Base-by-base conservation (phyloP, 2,888 invertebrate species). In the Xestia ashworthii region DNA sequence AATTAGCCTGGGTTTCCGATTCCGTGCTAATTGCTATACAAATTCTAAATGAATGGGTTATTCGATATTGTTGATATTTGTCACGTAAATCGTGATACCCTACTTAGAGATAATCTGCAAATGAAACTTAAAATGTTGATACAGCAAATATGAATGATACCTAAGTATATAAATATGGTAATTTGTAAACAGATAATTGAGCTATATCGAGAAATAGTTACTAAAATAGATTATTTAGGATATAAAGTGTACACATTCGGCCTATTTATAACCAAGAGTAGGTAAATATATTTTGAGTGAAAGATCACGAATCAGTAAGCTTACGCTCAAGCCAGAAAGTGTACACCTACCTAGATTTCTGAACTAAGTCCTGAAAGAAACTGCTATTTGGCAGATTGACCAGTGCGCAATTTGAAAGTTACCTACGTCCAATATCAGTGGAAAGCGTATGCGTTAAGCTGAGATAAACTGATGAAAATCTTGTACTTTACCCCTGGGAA, bases 41-140 rank as follows among this genome's bases (percentile, higher is more conserved):
- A 82, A 85, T 50, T 4, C 41, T 50, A 62, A 50, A 69, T 74
- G 22, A 44, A 74, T 58, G 64, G 55, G n/a, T 74, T 46, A 73
- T 78, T 44, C 60, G 19, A 64, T n/a, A 14, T 71, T 50, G 25
- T 64, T 5, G 53, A 60, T 53, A 58, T 64, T 60, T 80, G 86
- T 89, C 84, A 81, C 73, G 67, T 25, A 55, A 84, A 73, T 89
- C 89, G 91, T 90, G 91, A 90, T 83, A 58, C 41, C 53, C n/a
- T 67, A 22, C 44, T 91, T 91, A 89, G 82, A 83, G 71, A 46
- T 53, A 41, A 74, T 74, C 74, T 81, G 88, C 80, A 80, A 88
- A 90, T 50, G 67, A 41, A 46, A 65, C 38, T 50, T 68, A 71
- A 82, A 46, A 25, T 73, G 50, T 76, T 67, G 48, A 50, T 62